Base-by-base conservation (phyloP, 2,113 vertebrate species). In the Gasterosteus nipponicus region DNA sequence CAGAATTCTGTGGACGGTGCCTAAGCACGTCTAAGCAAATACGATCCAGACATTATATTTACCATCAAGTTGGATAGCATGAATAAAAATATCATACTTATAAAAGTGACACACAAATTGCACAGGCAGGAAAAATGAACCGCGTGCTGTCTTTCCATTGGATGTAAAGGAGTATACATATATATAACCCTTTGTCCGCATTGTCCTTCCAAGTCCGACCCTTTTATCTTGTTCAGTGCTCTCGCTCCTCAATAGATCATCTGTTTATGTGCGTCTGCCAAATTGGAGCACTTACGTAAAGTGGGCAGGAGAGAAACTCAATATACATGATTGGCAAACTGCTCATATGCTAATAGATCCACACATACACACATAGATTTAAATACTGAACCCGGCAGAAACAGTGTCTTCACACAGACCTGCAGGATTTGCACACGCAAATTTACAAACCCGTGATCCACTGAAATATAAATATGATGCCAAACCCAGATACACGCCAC, bases 221-320 rank as follows among this genome's bases (percentile, higher is more conserved):
- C 35, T 80, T 75, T 86, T 81, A 80, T 75, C 79, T 86, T 77
- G 47, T 81, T 84, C 73, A 66, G 71, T 75, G 85, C 63, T 53
- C 66, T 56, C 75, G 62, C 77, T 64, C 29, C 51, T 86, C 90
- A 80, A 85, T 93, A 87, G 82, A 92, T 93, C 94, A 91, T 91
- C 82, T 90, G 87, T 91, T 93, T 91, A 90, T 90, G 89, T 83
- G 73, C 69, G 71, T 87, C 86, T 91, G 89, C 86, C 90, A 93
- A 92, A 89, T 80, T 90, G 86, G 79, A 87, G 89, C 93, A 91
- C 94, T 94, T 94, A 92, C 85, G 86, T 92, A 92, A 90, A 93
- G 92, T 90, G 87, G 89, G 88, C 80, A 75, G 81, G 87, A 89
- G 83, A 89, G 87, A 91, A 92, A 82, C 70, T 82, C 84, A 90